These are phyloP conservation scores for Ptychadena robeensis DNA, from an alignment of 2,797 vertebrate species.

Conservation along the genomic window DNA sequence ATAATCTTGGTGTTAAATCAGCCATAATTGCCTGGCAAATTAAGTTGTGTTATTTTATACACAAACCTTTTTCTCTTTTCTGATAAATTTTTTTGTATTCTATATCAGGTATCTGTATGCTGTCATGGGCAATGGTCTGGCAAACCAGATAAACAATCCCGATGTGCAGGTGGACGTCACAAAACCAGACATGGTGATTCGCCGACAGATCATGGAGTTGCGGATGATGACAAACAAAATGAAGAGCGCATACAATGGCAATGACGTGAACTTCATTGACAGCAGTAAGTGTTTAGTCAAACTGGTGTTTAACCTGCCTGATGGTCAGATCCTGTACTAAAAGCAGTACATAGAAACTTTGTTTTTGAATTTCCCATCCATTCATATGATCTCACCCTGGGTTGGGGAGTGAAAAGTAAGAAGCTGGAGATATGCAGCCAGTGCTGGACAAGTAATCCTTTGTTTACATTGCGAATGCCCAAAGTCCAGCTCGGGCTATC, in stretches of 20 bases:
- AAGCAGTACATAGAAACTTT: too few species aligned
- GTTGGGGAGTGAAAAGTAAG: too few species aligned
- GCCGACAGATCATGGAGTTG: conserved; percentile 88
- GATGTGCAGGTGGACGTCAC: conserved; percentile 94
- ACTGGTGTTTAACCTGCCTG: background rate
- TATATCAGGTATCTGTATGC: conserved; percentile 87
- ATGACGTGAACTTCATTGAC: conserved; percentile 85
- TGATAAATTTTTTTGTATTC: conserved; percentile 24
- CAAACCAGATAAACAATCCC: conserved; percentile 93
- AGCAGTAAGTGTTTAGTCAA: conserved; percentile 75
- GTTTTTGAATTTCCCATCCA: too few species aligned
- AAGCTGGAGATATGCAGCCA: too few species aligned
- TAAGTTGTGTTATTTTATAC: too few species aligned
- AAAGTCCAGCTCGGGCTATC: too few species aligned
- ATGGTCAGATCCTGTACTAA: too few species aligned
- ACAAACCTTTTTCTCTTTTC: background rate
- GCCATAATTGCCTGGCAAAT: too few species aligned
- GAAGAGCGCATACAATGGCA: conserved; percentile 90
- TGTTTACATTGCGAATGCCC: too few species aligned
- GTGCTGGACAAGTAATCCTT: too few species aligned
- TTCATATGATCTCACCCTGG: too few species aligned
- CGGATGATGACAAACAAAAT: conserved; percentile 92
- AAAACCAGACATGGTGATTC: conserved; percentile 88
- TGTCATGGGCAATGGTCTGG: conserved; percentile 90
- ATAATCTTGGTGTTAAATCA: too few species aligned